Evolutionary conservation across 2,797 vertebrate species (phyloP), one percentile per base, ranked within the genome.

Genomic region (Ataeniobius toweri): DNA sequence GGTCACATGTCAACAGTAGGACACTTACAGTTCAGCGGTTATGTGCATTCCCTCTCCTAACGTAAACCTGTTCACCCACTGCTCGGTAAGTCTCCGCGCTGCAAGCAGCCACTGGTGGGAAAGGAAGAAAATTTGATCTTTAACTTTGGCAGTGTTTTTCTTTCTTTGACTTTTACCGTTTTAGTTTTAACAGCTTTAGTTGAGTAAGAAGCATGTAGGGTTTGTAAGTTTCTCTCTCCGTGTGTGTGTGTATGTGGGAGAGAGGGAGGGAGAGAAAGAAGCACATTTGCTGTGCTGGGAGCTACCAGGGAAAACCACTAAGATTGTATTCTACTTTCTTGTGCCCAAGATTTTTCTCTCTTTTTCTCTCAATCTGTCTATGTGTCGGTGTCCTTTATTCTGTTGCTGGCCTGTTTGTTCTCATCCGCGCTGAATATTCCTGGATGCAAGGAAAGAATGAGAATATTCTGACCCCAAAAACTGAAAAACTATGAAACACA

Each of bases 271-370:
- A 86, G 83, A 82, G 82, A 67, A 24, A 41, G 63, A 67, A 24
- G 36, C 31, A 26, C 58, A 69, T 69, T 69, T 69, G 77, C 81
- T 85, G 74, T 46, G 50, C 61, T 73, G 85, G 81, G 87, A 83
- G 81, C 88, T 89, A 90, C 92, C 93, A 93, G 89, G 91, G 90
- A 91, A 92, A 92, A 91, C 85, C 85, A 91, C 87, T 83, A 90
- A 86, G 84, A 91, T 80, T 75, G 86, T 86, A 87, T 65, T 85
- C 89, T 88, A 83, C 85, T 89, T 89, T 93, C 84, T 91, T 89
- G 91, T 84, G 90, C 85, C 86, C 92, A 92, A 93, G 39, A 89
- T 93, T 94, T 94, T 94, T 93, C 93, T 84, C 85, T 93, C 87
- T 81, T 86, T 80, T 87, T 87, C 86, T 88, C 83, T 83, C 7